Percentiles rank a stretch among this genome's conserved stretches.
These are phyloP conservation scores for Eufriesea mexicana DNA, from an alignment of 1,140 invertebrate species.

Conservation along the genomic window DNA sequence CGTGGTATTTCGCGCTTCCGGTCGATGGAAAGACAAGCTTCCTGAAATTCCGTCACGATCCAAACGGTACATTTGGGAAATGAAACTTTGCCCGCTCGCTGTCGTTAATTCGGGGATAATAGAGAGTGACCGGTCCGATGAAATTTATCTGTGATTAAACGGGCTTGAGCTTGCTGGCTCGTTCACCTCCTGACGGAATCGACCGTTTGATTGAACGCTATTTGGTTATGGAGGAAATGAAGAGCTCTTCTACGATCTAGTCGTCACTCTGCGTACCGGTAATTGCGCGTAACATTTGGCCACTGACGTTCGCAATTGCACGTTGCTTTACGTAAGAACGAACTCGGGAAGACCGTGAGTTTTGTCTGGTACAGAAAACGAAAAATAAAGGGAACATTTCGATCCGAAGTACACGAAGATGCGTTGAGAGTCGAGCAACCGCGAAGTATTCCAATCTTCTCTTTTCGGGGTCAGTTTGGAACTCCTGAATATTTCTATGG, in stretches of 20 bases:
- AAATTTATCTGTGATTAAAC: slow-evolving; percentile 18
- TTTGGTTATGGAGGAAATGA: neutral
- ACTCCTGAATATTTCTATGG: no score
- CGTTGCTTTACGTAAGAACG: no score
- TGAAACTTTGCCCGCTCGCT: neutral
- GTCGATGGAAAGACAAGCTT: neutral
- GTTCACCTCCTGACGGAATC: neutral
- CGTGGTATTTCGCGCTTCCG: neutral
- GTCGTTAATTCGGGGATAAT: slow-evolving; percentile 19
- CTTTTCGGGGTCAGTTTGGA: no score
- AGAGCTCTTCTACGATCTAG: neutral
- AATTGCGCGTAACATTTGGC: neutral
- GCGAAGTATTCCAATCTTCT: no score
- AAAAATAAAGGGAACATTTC: neutral
- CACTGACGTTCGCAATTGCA: neutral
- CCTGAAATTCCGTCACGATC: neutral
- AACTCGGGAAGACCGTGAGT: neutral
- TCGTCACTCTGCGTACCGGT: no score
- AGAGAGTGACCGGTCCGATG: neutral
- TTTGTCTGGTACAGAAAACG: neutral
- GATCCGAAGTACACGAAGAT: no score
- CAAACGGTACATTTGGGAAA: slow-evolving; percentile 2
- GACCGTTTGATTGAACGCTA: neutral
- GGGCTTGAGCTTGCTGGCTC: neutral
- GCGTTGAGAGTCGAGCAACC: no score